A percentile compares a stretch with the other conserved stretches of the same genome.
Evolutionary conservation across 2,113 vertebrate species (phyloP).

Genomic region (Polypterus bichir): DNA sequence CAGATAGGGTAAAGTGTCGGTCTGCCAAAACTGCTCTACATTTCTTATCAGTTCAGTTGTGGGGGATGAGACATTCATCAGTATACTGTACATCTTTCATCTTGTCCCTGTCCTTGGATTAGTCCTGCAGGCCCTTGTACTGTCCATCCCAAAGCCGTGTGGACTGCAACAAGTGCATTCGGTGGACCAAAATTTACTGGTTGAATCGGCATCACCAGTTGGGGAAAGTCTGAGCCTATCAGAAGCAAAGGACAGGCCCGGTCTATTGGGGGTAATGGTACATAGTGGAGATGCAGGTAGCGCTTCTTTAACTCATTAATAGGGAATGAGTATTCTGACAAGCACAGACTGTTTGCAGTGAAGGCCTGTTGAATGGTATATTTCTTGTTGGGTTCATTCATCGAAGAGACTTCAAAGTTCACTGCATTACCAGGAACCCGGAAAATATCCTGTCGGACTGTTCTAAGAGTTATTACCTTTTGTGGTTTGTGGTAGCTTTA

Average conservation of each 20-base stretch:
- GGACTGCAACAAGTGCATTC: constrained; percentile 7
- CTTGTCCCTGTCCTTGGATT: background rate
- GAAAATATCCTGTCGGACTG: too few relatives aligned
- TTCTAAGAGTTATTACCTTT: too few relatives aligned
- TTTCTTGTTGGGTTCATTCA: background rate
- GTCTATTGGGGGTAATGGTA: constrained; percentile 4
- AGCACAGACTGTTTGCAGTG: constrained; percentile 2
- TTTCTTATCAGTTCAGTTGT: background rate
- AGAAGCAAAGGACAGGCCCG: constrained; percentile 1
- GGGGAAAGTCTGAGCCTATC: constrained; percentile 9
- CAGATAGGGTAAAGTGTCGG: background rate
- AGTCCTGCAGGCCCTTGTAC: background rate
- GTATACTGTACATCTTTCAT: background rate
- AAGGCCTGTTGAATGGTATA: constrained; percentile 2
- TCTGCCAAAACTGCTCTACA: constrained; percentile 15
- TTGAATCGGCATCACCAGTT: constrained; percentile 3
- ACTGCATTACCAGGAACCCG: too few relatives aligned
- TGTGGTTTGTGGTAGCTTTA: too few relatives aligned
- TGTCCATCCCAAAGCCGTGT: constrained; percentile 9
- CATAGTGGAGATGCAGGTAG: background rate
- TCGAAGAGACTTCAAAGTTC: too few relatives aligned
- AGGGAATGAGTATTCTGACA: constrained; percentile 7
- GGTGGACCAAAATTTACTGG: constrained; percentile 2
- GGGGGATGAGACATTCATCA: background rate
- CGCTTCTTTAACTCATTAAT: background rate